phyloP scores from a whole-genome alignment of 2,797 vertebrate species.

The Ctenopoma kingsleyae region DNA sequence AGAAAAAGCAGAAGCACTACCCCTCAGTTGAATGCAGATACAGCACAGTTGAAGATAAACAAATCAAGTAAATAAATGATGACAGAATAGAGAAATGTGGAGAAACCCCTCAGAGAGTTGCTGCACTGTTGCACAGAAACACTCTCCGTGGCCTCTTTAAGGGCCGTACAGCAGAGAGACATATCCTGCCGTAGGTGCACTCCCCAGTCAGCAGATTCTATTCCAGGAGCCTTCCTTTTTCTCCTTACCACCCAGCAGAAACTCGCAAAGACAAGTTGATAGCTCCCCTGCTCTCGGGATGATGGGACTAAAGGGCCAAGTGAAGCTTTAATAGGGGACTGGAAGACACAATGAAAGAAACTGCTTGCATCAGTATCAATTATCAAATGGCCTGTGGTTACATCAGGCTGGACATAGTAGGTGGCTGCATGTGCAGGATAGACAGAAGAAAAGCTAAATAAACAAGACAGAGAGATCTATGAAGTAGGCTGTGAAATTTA shows the following conservation, averaged over 20 bases:
- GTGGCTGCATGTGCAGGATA: conserved; percentile 1
- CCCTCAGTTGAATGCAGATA: conserved; percentile 35
- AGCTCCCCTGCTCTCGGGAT: conserved; percentile 44
- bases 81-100: conserved; percentile 38
- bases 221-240: conserved; percentile 65
- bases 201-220: conserved; percentile 77
- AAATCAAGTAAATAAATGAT: conserved; percentile 58
- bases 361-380: conserved; percentile 68
- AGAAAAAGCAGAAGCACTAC: conserved; percentile 9
- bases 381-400: conserved; percentile 63
- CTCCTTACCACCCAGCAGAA: conserved; percentile 24
- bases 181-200: conserved; percentile 58
- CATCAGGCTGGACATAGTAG: conserved; percentile 28
- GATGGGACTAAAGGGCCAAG: conserved; percentile 55
- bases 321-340: conserved; percentile 64
- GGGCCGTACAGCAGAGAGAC: conserved; percentile 56
- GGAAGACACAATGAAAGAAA: conserved; percentile 67
- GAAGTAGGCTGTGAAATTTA: conserved; percentile 38
- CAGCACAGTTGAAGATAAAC: conserved; percentile 42
- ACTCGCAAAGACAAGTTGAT: conserved; percentile 64
- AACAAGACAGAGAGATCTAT: conserved; percentile 7
- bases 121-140: conserved; percentile 51
- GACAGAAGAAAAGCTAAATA: conserved; percentile 19
- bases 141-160: conserved; percentile 63
- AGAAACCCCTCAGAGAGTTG: conserved; percentile 43